Evolutionary conservation across 2,113 vertebrate species (phyloP), one percentile per base, ranked within the genome.

Genomic region (Pygoscelis adeliae): DNA sequence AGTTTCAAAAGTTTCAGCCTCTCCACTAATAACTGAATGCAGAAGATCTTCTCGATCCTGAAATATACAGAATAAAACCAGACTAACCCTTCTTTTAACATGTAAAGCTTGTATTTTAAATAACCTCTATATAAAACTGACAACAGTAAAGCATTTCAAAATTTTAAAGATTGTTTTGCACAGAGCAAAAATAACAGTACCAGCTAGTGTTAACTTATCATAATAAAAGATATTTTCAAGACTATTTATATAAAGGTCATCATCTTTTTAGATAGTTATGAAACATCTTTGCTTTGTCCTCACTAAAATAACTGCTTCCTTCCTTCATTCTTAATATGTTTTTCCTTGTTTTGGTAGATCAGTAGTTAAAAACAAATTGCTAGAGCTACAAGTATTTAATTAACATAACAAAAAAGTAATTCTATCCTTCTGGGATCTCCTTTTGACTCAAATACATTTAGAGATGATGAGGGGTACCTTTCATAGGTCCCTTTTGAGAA

Each of bases 371-470:
- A 90, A 40, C 36, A 87, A 44, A 29, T 69, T 83, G 27, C 19
- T 90, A 40, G 11, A 80, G 15, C 8, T 83, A 69, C 30, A 25
- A 61, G 18, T 26, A 83, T 88, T 85, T 84, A 66, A 94, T 96
- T 94, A 93, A 11, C 78, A 89, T 83, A 90, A 92, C 25, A 94
- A 91, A 95, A 89, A 91, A 58, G 16, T 80, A 30, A 52, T 88
- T 88, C 10, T 83, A 25, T 86, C 52, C 78, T 95, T 89, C 21
- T 3, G 67, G 71, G 91, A 79, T 50, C 23, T 40, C 20, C 12
- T 67, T 90, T 90, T 92, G 52, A 86, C 63, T 97, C 82, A 89
- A 86, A 88, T 55, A 91, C 19, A 82, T 95, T 96, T 91, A 95
- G 52, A 87, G 47, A 82, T 78, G 34, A 91, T 93, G 44, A 93